Base-by-base conservation (phyloP, 2,113 vertebrate genomes). In the Rhombomys opimus region DNA sequence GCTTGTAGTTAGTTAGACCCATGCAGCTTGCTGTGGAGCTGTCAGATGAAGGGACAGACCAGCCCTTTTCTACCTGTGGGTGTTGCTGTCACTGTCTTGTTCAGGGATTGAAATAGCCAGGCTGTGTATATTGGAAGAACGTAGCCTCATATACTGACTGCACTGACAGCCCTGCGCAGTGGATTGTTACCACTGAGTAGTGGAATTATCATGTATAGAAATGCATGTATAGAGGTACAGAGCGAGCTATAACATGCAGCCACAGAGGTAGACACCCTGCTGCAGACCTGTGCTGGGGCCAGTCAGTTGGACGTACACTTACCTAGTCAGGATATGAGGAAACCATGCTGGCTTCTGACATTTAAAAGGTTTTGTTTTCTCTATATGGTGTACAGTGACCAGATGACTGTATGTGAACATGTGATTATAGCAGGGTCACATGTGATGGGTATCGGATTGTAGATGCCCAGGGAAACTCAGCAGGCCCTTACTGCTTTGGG, bases 161-260 rank as follows among this genome's bases (percentile, higher is more conserved):
- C 17, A 5, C 80, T 25, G 15, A 0, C 11, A 23, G 1, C 59
- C 52, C 75, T 3, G 0, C 3, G 30, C 3, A 1, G 25, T 7
- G 0, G 61, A 1, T 25, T 8, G 7, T 6, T 4, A 25, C 86
- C 0, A 0, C 1, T 3, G 59, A 7, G 22, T 41, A 12, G 0
- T 1, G 4, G 50, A 50, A 0, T 41, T 7, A 1, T 0, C 1
- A 0, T 4, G 0, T 6, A 35, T 73, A 57, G 85, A 46, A 22
- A 41, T 41, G 0, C 3, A 2, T 32, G 0, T 35, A 7, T 13
- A 1, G 59, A 41, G n/a, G 30, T 5, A n/a, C 7, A 23, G 50
- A 0, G 22, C 17, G 7, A 7, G 2, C 1, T 2, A 8, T 9
- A 67, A 17, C 0, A 0, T 25, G 3, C 63, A n/a, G 7, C 11